Evolutionary conservation across 2,113 vertebrate genomes (phyloP).

Genomic region (Brienomyrus brachyistius): DNA sequence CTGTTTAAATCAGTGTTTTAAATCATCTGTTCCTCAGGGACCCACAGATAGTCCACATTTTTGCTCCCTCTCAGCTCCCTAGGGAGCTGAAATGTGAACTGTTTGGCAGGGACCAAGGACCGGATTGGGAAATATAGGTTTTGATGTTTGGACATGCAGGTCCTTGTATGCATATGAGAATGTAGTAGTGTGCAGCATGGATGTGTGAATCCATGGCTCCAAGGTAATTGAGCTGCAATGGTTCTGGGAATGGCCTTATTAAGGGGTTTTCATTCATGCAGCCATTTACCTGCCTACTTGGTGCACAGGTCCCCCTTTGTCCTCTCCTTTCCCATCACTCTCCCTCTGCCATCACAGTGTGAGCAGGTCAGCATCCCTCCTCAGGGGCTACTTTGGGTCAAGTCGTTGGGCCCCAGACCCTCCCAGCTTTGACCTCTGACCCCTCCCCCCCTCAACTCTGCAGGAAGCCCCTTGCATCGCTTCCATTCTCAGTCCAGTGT

Average conservation of each 20-base stretch:
- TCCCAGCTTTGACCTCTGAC: background rate
- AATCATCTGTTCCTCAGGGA: too few species aligned
- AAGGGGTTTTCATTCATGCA: background rate
- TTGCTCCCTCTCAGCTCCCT: too few species aligned
- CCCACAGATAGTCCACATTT: too few species aligned
- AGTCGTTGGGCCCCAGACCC: background rate
- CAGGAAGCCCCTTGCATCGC: background rate
- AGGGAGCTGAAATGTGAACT: too few species aligned
- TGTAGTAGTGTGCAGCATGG: background rate
- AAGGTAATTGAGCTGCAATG: background rate
- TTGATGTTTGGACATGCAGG: background rate
- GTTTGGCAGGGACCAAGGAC: too few species aligned
- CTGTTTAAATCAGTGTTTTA: background rate
- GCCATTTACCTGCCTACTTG: background rate
- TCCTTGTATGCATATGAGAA: background rate
- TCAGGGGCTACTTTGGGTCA: background rate
- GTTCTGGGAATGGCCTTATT: background rate
- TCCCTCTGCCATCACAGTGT: background rate
- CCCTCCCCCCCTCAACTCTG: background rate
- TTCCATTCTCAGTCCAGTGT: background rate
- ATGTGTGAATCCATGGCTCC: background rate
- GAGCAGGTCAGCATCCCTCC: background rate
- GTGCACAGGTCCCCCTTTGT: background rate
- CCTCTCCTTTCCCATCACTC: background rate
- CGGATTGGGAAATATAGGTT: too few species aligned